phyloP scores from a whole-genome alignment of 2,888 invertebrate species.

The Portevinia maculata region DNA sequence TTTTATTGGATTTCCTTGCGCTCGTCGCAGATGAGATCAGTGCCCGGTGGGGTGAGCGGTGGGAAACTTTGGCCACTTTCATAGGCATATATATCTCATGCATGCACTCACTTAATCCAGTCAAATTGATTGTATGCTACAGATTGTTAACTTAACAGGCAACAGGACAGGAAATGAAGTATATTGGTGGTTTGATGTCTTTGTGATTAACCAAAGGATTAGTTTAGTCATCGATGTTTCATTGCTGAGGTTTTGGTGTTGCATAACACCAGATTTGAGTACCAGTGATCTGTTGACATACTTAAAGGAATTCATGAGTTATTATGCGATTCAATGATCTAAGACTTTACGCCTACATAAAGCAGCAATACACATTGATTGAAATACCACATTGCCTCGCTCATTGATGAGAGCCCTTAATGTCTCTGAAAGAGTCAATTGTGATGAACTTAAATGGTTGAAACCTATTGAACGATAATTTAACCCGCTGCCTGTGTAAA shows the following conservation, averaged over 20 bases:
- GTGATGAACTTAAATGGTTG: slow-evolving; percentile 49
- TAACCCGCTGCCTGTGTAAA: slow-evolving; percentile 62
- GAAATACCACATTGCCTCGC: slow-evolving; percentile 65
- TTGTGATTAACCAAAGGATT: slow-evolving; percentile 71
- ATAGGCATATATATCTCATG: slow-evolving; percentile 52
- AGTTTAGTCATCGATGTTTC: slow-evolving; percentile 68
- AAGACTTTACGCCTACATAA: slow-evolving; percentile 55
- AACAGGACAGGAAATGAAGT: slow-evolving; percentile 65
- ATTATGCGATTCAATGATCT: slow-evolving; percentile 31
- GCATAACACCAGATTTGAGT: slow-evolving; percentile 60
- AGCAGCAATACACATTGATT: slow-evolving; percentile 22
- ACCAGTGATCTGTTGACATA: slow-evolving; percentile 57
- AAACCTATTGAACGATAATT: slow-evolving; percentile 64
- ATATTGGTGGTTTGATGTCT: slow-evolving; percentile 63
- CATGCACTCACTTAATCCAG: slow-evolving; percentile 71
- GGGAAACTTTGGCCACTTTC: slow-evolving; percentile 5
- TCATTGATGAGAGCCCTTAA: slow-evolving; percentile 64
- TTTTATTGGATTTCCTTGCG: slow-evolving; percentile 73
- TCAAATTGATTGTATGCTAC: slow-evolving; percentile 72
- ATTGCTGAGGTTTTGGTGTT: slow-evolving; percentile 40
- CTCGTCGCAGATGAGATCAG: slow-evolving; percentile 63
- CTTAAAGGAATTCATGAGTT: slow-evolving; percentile 61
- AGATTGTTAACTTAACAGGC: slow-evolving; percentile 70
- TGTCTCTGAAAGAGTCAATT: slow-evolving; percentile 64
- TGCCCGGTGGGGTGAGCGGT: slow-evolving; percentile 26